Percentiles rank a stretch among this genome's conserved stretches.
These are phyloP conservation scores for Holothuria glaberrima DNA, from an alignment of 35 echinoderm and acorn worm species.

Conservation along the genomic window DNA sequence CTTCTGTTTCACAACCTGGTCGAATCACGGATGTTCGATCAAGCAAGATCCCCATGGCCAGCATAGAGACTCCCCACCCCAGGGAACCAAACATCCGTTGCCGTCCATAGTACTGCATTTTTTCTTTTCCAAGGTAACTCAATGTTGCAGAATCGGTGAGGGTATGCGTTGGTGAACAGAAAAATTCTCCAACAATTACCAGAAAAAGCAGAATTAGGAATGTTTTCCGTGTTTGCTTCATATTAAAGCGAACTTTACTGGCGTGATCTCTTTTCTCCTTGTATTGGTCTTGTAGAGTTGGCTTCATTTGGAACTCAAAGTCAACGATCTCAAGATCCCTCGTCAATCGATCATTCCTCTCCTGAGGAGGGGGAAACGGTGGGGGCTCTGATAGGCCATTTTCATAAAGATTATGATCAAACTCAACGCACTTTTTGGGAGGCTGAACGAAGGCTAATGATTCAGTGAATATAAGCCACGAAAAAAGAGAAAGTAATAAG, in stretches of 20 bases:
- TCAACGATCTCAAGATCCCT: background rate
- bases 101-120: conserved; percentile 84
- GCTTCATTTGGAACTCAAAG: background rate
- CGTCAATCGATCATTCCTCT: background rate
- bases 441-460: conserved; percentile 84
- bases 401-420: background rate
- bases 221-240: conserved; percentile 51
- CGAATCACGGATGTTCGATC: conserved; percentile 53
- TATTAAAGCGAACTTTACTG: conserved; percentile 26
- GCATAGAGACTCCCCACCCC: conserved; percentile 91
- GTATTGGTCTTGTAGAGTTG: background rate
- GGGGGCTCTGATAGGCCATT: background rate
- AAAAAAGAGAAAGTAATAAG: conserved; percentile 83
- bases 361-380: conserved; percentile 12
- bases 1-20: conserved; percentile 63
- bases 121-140: conserved; percentile 79
- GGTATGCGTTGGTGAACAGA: conserved; percentile 88
- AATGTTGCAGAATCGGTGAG: conserved; percentile 92
- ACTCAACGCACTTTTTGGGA: conserved; percentile 64
- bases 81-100: conserved; percentile 94
- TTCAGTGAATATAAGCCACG: conserved; percentile 87
- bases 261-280: background rate
- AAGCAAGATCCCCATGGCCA: conserved; percentile 75
- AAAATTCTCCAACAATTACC: conserved; percentile 92
- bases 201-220: conserved; percentile 80